These are phyloP conservation scores for Bombus confusus DNA, from an alignment of 1,140 invertebrate species.

Conservation along the genomic window DNA sequence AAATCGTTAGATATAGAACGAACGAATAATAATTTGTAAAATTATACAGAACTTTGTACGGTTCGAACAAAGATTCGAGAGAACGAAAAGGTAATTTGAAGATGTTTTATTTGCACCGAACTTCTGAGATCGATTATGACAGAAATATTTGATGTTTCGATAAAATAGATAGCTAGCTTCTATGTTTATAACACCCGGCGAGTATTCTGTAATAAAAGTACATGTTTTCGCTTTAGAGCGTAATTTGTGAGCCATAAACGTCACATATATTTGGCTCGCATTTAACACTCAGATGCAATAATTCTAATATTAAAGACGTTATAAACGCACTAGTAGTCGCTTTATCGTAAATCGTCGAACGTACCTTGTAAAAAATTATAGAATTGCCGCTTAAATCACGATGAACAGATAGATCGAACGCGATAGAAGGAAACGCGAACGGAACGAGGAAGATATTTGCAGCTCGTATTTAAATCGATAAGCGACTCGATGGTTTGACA, in stretches of 20 bases:
- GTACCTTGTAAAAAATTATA: not conserved
- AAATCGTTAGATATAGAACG: too few relatives aligned
- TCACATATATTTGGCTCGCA: not conserved
- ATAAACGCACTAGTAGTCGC: not conserved
- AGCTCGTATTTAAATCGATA: not conserved
- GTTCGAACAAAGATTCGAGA: too few relatives aligned
- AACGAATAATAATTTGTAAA: too few relatives aligned
- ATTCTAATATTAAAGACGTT: constrained; percentile 1
- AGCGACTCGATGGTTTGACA: not conserved
- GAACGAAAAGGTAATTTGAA: too few relatives aligned
- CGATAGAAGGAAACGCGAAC: not conserved
- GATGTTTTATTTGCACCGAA: not conserved
- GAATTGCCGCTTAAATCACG: not conserved
- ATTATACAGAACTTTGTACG: too few relatives aligned
- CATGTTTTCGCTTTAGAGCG: not conserved
- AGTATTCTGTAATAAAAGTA: not conserved
- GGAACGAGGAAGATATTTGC: not conserved
- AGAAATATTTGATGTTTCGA: too few relatives aligned
- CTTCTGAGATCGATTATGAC: not conserved
- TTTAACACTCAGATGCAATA: not conserved
- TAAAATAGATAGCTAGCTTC: not conserved
- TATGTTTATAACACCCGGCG: not conserved
- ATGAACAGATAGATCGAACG: not conserved
- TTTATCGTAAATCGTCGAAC: not conserved
- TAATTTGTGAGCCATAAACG: not conserved